Evolutionary conservation across 2,888 invertebrate species (phyloP).

Genomic region (Euplexia lucipara): DNA sequence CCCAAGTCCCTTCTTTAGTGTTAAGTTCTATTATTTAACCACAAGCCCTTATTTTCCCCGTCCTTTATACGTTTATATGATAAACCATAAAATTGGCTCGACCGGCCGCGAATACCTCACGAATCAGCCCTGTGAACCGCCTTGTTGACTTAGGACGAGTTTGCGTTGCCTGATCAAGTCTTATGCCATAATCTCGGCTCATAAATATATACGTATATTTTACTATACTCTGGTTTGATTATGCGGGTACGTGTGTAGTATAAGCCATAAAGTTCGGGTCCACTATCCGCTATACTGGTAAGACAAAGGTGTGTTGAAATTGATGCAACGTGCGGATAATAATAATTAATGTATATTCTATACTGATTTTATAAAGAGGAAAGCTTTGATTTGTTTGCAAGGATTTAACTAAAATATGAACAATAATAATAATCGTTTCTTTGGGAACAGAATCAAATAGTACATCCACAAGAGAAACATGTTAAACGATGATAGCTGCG

Average conservation of each 20-base stretch:
- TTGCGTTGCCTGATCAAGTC: slow-evolving; percentile 60
- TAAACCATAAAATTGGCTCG: slow-evolving; percentile 48
- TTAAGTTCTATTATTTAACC: no score
- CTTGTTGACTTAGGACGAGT: slow-evolving; percentile 62
- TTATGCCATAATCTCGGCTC: slow-evolving; percentile 59
- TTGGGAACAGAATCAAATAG: no score
- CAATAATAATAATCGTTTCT: no score
- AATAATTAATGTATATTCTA: no score
- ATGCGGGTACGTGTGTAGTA: slow-evolving; percentile 18
- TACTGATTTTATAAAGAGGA: no score
- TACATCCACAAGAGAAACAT: no score
- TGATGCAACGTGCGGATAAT: background rate
- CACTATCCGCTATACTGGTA: background rate
- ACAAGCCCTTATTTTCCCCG: no score
- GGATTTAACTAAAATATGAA: no score
- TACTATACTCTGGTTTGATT: slow-evolving; percentile 39
- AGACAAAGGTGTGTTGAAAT: slow-evolving; percentile 20
- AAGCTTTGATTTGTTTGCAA: no score
- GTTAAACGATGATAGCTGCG: no score
- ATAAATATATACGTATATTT: slow-evolving; percentile 57
- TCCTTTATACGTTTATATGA: no score
- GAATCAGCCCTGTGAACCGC: slow-evolving; percentile 40
- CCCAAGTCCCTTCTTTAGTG: no score
- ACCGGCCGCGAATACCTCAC: slow-evolving; percentile 34
- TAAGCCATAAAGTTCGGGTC: slow-evolving; percentile 30